These are phyloP conservation scores for Operophtera brumata DNA, from an alignment of 2,888 invertebrate genomes.

Conservation along the genomic window DNA sequence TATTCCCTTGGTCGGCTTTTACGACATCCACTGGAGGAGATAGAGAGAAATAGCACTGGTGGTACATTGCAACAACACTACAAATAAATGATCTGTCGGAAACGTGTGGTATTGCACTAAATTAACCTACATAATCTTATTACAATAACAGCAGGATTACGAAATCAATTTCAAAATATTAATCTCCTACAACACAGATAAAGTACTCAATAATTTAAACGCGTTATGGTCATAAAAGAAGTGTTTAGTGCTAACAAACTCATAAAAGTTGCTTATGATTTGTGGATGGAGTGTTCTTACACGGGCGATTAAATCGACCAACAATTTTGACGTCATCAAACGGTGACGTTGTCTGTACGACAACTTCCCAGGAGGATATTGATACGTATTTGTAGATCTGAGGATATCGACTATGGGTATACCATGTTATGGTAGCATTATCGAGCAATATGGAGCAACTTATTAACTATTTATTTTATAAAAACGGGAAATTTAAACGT, in stretches of 20 bases:
- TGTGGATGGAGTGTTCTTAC: constrained; percentile 39
- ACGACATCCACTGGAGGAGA: too few relatives aligned
- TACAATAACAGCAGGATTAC: constrained; percentile 13
- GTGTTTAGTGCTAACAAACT: constrained; percentile 16
- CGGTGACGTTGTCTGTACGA: not conserved
- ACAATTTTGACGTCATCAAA: not conserved
- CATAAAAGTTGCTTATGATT: constrained; percentile 28
- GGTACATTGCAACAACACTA: not conserved
- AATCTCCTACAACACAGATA: constrained; percentile 6
- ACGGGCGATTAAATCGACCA: not conserved
- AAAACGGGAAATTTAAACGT: too few relatives aligned
- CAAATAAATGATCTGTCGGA: constrained; percentile 4
- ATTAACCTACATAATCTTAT: constrained; percentile 29
- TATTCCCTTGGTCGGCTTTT: too few relatives aligned
- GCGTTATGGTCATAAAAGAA: constrained; percentile 19
- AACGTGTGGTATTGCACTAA: constrained; percentile 9
- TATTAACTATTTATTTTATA: too few relatives aligned
- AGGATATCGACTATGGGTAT: too few relatives aligned
- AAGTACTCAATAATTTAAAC: constrained; percentile 4
- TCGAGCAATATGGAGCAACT: too few relatives aligned
- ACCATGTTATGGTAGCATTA: too few relatives aligned
- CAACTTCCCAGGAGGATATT: too few relatives aligned
- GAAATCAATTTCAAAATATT: constrained; percentile 17
- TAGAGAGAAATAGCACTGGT: too few relatives aligned
- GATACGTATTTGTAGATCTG: too few relatives aligned